Base-by-base conservation (phyloP, 1,140 invertebrate species). In the Halesus radiatus region DNA sequence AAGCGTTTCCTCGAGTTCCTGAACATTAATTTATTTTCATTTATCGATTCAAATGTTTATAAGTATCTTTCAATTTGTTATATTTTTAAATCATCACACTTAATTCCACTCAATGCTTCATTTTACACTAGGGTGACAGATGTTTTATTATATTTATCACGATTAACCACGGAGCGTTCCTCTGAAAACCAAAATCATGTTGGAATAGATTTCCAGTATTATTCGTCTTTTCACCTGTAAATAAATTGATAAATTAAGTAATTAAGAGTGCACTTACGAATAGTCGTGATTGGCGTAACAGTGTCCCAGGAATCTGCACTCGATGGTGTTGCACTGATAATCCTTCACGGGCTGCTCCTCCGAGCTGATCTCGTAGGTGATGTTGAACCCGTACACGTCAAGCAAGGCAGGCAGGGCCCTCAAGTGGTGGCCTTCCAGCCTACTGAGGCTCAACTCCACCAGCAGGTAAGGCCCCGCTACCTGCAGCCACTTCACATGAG, bases 311-410 rank as follows among this genome's bases (percentile, higher is more conserved):
- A 94, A 95, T 0, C 95, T 95, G 85, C 96, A 98, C 68, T 93
- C 91, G 64, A 93, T 91, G 18, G 95, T 92, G 54, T 93, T 95
- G 86, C 96, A 98, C 6, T 93, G 92, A 50, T 92, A 88, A 2
- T 88, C 81, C 81, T 92, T 91, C 20, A 90, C 89, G 13, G 89
- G 85, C 50, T 85, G 85, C 1, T 87, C 87, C 20, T 81, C 82
- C 26, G 85, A 80, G 2, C 91, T 90, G 80, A 97, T 93, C 85
- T 96, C 95, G 86, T 97, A 98, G 4, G 96, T 98, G 81, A 98
- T 94, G 87, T 98, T 98, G 89, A 98, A 97, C 7, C 96, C 97
- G 85, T 94, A 97, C 3, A 97, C 95, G 81, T 96, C 93, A 22
- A 97, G 89, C 10, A 98, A 89, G 70, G 94, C 92, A 83, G 96